These are phyloP conservation scores for Microctenopoma stevenorrisi DNA, from an alignment of 2,797 vertebrate genomes.

Conservation along the genomic window DNA sequence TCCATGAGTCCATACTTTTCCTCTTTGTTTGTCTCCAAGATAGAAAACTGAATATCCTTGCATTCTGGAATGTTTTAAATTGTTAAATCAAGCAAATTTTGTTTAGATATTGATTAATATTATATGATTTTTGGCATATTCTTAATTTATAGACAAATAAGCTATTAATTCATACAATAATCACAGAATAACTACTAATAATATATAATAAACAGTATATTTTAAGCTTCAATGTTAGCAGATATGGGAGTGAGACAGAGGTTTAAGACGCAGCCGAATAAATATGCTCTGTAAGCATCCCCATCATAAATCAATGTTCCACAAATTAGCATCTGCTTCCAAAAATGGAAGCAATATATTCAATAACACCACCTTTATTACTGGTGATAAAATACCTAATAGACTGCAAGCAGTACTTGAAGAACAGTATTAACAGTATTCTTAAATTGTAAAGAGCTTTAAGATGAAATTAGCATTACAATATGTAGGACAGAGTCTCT, in stretches of 20 bases:
- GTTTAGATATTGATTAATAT: no score
- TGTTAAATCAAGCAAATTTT: not conserved
- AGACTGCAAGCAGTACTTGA: constrained; percentile 26
- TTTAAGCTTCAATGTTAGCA: not conserved
- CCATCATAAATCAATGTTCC: constrained; percentile 26
- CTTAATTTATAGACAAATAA: not conserved
- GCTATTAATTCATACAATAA: not conserved
- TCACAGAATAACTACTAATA: no score
- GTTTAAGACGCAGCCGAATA: constrained; percentile 12
- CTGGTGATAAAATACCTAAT: constrained; percentile 50
- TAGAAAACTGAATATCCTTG: not conserved
- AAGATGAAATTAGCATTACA: constrained; percentile 30
- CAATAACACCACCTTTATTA: constrained; percentile 30
- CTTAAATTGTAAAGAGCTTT: constrained; percentile 35
- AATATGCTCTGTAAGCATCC: constrained; percentile 4
- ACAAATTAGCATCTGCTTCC: constrained; percentile 34
- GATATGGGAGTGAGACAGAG: not conserved
- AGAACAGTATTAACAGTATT: constrained; percentile 37
- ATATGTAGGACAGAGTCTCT: constrained; percentile 23
- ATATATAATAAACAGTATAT: not conserved
- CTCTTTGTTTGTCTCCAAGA: not conserved
- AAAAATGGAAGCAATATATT: constrained; percentile 44
- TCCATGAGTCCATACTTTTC: not conserved
- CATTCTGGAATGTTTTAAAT: not conserved
- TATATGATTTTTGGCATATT: not conserved